Evolutionary conservation across 1,140 invertebrate species (phyloP).

Genomic region (Vollenhovia emeryi): DNA sequence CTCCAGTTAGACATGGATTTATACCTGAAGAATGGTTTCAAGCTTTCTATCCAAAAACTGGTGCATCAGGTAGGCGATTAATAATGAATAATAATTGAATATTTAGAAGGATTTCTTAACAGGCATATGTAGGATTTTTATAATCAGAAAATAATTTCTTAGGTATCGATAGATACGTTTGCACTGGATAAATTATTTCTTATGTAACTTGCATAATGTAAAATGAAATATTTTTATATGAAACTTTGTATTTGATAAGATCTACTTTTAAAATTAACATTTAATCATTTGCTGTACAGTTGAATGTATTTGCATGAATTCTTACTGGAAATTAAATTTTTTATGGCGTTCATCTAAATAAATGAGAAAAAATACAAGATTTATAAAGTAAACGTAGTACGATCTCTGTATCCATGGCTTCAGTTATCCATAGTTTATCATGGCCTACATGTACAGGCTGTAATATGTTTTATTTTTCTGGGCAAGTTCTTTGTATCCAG

Average conservation of each 20-base stretch:
- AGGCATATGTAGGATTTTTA: background rate
- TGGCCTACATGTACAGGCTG: no score
- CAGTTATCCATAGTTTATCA: no score
- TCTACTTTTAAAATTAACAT: background rate
- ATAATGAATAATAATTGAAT: background rate
- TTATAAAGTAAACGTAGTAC: no score
- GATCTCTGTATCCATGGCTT: no score
- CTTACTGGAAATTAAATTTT: background rate
- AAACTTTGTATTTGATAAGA: background rate
- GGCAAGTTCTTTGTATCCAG: no score
- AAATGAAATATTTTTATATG: background rate
- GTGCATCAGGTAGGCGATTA: slow-evolving; percentile 91
- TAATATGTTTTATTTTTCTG: no score
- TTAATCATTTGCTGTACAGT: background rate
- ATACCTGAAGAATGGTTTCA: slow-evolving; percentile 98
- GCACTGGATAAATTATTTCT: no score
- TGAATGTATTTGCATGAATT: background rate
- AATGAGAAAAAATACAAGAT: background rate
- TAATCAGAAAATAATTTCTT: background rate
- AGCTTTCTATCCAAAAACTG: slow-evolving; percentile 97
- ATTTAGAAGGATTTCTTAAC: background rate
- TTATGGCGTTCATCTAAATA: background rate
- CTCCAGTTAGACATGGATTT: slow-evolving; percentile 93
- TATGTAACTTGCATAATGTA: background rate
- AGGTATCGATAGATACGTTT: no score